Percentiles rank a stretch among this genome's conserved stretches.
phyloP scores from a whole-genome alignment of 2,888 invertebrate species.

The Xestoiulus laeticollis region DNA sequence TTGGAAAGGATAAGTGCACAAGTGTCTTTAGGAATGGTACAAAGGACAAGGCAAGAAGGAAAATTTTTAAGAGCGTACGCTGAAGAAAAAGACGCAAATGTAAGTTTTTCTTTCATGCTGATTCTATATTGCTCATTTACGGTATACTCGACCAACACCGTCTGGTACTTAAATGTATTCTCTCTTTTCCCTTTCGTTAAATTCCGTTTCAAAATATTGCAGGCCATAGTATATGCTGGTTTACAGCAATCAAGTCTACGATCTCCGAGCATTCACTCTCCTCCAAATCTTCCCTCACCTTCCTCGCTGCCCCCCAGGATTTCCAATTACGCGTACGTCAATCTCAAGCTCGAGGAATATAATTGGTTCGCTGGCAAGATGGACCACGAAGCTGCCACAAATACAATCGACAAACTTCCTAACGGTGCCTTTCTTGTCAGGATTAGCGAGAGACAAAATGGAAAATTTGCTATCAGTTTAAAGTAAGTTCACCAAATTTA shows the following conservation, averaged over 20 bases:
- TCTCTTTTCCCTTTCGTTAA: background rate
- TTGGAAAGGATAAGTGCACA: constrained; percentile 60
- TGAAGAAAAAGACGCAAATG: constrained; percentile 40
- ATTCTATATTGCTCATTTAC: background rate
- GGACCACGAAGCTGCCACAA: constrained; percentile 59
- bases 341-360: constrained; percentile 51
- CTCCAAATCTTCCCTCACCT: constrained; percentile 13
- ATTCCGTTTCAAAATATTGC: background rate
- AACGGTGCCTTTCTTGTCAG: constrained; percentile 60
- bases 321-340: constrained; percentile 48
- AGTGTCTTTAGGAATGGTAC: constrained; percentile 62
- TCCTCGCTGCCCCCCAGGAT: background rate
- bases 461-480: constrained; percentile 60
- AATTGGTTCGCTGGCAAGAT: constrained; percentile 59
- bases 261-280: background rate
- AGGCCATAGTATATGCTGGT: constrained; percentile 14
- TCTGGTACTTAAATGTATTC: background rate
- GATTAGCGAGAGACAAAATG: constrained; percentile 60
- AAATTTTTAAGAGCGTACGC: constrained; percentile 32
- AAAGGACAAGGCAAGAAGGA: constrained; percentile 51
- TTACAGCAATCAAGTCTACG: constrained; percentile 24
- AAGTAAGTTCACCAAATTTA: constrained; percentile 57
- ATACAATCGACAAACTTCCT: constrained; percentile 58
- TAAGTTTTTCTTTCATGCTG: background rate
- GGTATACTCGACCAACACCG: background rate